Evolutionary conservation across 1,140 invertebrate species (phyloP).

Genomic region (Papilio helenus): DNA sequence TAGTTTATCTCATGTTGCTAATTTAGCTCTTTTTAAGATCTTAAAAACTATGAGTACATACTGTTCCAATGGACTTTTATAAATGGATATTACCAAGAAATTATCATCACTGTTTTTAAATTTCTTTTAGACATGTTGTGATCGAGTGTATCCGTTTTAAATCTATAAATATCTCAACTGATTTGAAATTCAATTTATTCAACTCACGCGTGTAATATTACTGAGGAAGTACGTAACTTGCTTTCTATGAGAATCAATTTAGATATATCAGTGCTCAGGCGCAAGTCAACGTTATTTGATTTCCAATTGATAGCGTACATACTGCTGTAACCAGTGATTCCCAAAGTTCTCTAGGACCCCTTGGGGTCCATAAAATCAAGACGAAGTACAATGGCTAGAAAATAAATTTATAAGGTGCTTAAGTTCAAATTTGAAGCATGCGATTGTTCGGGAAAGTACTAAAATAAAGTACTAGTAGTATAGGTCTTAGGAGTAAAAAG

Average conservation of each 20-base stretch:
- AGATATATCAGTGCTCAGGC: constrained; percentile 14
- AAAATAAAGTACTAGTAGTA: too few species aligned
- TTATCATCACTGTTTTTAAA: neutral
- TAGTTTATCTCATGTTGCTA: too few species aligned
- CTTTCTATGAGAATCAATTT: constrained; percentile 24
- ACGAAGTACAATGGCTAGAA: too few species aligned
- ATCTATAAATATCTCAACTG: constrained; percentile 16
- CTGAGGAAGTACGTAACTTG: constrained; percentile 12
- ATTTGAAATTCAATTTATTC: constrained; percentile 30
- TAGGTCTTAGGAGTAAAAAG: neutral
- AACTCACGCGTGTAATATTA: constrained; percentile 13
- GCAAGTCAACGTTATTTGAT: constrained; percentile 22
- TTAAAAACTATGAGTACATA: neutral
- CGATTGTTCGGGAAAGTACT: too few species aligned
- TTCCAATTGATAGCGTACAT: constrained; percentile 22
- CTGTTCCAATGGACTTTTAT: neutral
- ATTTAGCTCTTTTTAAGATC: too few species aligned
- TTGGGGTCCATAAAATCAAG: neutral
- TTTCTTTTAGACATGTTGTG: neutral
- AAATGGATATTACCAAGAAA: neutral
- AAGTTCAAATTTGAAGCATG: too few species aligned
- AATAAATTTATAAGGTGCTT: neutral
- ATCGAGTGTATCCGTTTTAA: neutral
- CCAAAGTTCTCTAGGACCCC: neutral
- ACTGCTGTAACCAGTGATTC: neutral